Base-by-base conservation (phyloP, 2,797 vertebrate genomes). In the Typhlichthys subterraneus region DNA sequence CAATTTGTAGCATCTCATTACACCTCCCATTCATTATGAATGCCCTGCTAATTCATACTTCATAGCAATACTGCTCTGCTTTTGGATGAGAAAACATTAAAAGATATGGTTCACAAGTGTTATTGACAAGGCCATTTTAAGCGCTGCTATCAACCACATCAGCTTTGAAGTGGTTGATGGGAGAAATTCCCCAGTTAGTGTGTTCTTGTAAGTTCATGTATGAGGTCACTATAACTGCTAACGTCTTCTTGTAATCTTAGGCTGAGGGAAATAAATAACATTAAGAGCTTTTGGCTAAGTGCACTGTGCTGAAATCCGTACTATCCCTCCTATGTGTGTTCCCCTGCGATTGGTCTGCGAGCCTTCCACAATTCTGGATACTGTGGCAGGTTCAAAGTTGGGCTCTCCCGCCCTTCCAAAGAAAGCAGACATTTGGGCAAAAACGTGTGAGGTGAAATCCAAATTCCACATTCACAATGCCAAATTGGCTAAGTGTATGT, bases 1-100 rank as follows among this genome's bases (percentile, higher is more conserved):
- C 67, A 78, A 81, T 85, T 85, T 76, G 82, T 73, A 77, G 61
- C 71, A 67, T 78, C 81, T 75, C 68, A 77, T 84, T 75, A 84
- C 63, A 63, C 47, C 65, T 48, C 51, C 69, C 66, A 70, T 87
- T 85, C 71, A 69, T 86, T 86, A 77, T 76, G 76, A 72, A 67
- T 74, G 72, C 57, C 49, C 29, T 15, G 63, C 59, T 82, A 61
- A 81, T 81, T 82, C 62, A 61, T 73, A 59, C 67, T 73, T 72
- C 70, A 63, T 71, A 56, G 49, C 13, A 68, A 60, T 59, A 17
- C 38, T 71, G 48, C 46, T 68, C 42, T 38, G 45, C 53, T 66
- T 66, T 56, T 46, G 57, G 23, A 76, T n/a, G 61, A 57, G 56
- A 53, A 67, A 45, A 69, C 63, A 38, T 73, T 57, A 62, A 71